Evolutionary conservation across 2,797 vertebrate genomes (phyloP), one percentile per base, ranked within the genome.

Genomic region (Poeciliopsis infans): DNA sequence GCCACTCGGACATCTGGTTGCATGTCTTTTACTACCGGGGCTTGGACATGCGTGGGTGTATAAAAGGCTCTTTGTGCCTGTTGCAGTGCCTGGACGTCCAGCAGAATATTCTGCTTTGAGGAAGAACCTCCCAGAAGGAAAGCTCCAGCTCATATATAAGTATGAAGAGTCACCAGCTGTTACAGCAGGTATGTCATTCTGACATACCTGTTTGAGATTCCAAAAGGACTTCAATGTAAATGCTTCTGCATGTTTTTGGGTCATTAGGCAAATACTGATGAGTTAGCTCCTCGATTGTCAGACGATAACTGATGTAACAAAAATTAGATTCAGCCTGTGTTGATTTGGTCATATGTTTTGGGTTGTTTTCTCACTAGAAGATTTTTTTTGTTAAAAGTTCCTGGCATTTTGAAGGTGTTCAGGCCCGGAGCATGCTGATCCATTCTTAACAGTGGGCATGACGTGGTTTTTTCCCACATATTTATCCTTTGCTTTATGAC

Each of bases 11-110:
- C 93, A 94, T 95, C 93, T 95, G 92, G 94, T 86, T 88, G 88
- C 89, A 36, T 80, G 93, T 94, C 88, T 91, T 71, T 77, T 46
- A 46, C 25, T 76, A 87, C 86, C 61, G 8, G 85, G 82, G 81
- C 81, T 76, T 71, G 85, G 88, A 90, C 93, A 91, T 91, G 91
- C 86, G 88, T 90, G 91, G 90, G 88, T 87, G 82, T 43, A 92
- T 93, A 91, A 94, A 94, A 91, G 87, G 69, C 85, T 85, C 93
- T 92, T 94, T 95, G 93, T 94, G 91, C 80, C 81, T 86, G 88
- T 64, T 83, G 73, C 87, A 84, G 85, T 79, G 87, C 83, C 79
- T 86, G 82, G 18, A 83, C 83, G 82, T 89, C 86, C 90, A 90
- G 81, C 83, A 72, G 75, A 83, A 79, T 79, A 23, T 80, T 83